phyloP scores from a whole-genome alignment of 1,140 invertebrate species.

The Amphibalanus amphitrite region DNA sequence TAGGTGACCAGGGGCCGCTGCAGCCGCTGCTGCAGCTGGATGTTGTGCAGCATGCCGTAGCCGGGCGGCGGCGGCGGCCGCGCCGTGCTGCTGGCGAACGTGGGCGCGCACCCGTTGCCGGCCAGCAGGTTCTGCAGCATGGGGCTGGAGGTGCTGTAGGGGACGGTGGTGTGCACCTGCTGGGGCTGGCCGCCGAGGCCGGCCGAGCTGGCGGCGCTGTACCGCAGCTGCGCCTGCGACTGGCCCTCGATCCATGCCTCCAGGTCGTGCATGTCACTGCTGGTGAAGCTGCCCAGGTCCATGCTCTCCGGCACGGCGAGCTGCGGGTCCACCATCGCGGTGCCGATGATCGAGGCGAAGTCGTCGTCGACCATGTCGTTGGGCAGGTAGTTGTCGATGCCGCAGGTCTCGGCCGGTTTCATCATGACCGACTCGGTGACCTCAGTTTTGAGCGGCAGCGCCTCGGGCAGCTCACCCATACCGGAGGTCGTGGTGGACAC shows the following conservation, averaged over 20 bases:
- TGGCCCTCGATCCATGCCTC: slow-evolving; percentile 65
- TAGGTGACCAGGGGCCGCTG: slow-evolving; percentile 15
- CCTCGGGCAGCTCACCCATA: slow-evolving; percentile 23
- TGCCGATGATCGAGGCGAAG: slow-evolving; percentile 70
- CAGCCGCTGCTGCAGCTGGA: slow-evolving; percentile 17
- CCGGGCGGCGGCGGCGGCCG: slow-evolving; percentile 25
- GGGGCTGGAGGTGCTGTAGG: slow-evolving; percentile 15
- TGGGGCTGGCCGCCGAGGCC: slow-evolving; percentile 12
- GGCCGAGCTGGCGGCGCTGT: slow-evolving; percentile 18
- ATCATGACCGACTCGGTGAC: slow-evolving; percentile 26
- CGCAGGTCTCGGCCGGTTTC: slow-evolving; percentile 26
- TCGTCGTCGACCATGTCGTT: slow-evolving; percentile 52
- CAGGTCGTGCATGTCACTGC: slow-evolving; percentile 24
- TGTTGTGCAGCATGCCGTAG: slow-evolving; percentile 17
- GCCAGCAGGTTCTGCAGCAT: slow-evolving; percentile 25
- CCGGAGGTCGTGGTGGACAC: slow-evolving; percentile 26
- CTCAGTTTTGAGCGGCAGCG: slow-evolving; percentile 19
- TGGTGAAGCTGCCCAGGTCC: slow-evolving; percentile 11
- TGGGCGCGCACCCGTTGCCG: slow-evolving; percentile 19
- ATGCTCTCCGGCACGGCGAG: slow-evolving; percentile 17
- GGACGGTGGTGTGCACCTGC: slow-evolving; percentile 19
- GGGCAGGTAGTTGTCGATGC: slow-evolving; percentile 28
- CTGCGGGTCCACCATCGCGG: slow-evolving; percentile 62
- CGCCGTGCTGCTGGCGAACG: slow-evolving; percentile 19
- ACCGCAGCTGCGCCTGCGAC: slow-evolving; percentile 31